Percentiles rank a stretch among this genome's conserved stretches.
Conservation (phyloP, 2,888 invertebrate species). For the Julus scandinavius region DNA sequence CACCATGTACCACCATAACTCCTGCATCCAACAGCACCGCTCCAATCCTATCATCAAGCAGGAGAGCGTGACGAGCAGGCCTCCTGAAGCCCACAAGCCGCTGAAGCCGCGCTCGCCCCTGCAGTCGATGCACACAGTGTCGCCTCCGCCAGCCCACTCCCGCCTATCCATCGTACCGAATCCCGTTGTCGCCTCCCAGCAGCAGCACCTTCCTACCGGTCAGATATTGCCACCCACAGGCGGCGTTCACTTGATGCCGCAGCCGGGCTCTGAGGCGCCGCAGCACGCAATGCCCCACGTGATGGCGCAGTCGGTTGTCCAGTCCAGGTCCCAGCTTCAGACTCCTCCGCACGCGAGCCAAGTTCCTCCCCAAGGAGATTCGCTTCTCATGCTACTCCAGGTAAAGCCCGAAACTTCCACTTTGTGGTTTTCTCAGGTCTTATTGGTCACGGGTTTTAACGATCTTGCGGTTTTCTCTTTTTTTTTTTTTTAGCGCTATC, state of each 20-base stretch:
- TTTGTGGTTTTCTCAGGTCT: not conserved
- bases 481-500: slow-evolving; percentile 79
- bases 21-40: slow-evolving; percentile 50
- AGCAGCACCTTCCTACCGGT: slow-evolving; percentile 57
- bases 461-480: too few relatives aligned
- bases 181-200: slow-evolving; percentile 62
- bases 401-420: slow-evolving; percentile 64
- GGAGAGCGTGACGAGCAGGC: slow-evolving; percentile 36
- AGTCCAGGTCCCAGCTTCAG: slow-evolving; percentile 69
- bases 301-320: slow-evolving; percentile 66
- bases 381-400: slow-evolving; percentile 80
- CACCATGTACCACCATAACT: slow-evolving; percentile 41
- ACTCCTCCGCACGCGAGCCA: slow-evolving; percentile 80
- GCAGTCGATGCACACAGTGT: slow-evolving; percentile 56
- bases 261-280: slow-evolving; percentile 63
- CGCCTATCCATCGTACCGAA: slow-evolving; percentile 57
- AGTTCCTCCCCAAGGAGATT: slow-evolving; percentile 85
- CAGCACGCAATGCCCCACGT: slow-evolving; percentile 55
- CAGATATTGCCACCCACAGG: slow-evolving; percentile 63
- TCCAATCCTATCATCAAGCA: slow-evolving; percentile 50
- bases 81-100: slow-evolving; percentile 47
- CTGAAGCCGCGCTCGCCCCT: slow-evolving; percentile 57
- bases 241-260: slow-evolving; percentile 67
- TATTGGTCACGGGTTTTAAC: too few relatives aligned
- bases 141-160: slow-evolving; percentile 50